These are phyloP conservation scores for Heliconius cydno DNA, from an alignment of 2,888 invertebrate species.

Conservation along the genomic window DNA sequence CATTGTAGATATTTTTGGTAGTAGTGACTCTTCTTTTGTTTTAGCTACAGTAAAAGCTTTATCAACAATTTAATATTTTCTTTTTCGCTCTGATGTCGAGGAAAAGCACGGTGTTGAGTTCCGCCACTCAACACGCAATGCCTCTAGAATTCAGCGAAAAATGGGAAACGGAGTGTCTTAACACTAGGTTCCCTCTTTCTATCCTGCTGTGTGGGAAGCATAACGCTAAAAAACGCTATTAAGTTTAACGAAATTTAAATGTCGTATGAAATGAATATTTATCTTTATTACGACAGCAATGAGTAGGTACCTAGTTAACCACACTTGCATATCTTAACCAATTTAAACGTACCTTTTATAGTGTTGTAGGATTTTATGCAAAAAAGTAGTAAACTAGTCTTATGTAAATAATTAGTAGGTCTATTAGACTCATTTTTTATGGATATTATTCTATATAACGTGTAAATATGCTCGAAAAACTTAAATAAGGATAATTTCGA, in stretches of 20 bases:
- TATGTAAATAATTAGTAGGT: slow-evolving; percentile 50
- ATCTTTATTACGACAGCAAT: slow-evolving; percentile 45
- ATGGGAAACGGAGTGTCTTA: too few relatives aligned
- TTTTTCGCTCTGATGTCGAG: too few relatives aligned
- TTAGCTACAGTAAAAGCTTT: not conserved
- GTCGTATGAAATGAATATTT: slow-evolving; percentile 40
- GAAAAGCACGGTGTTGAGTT: too few relatives aligned
- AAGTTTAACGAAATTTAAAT: not conserved
- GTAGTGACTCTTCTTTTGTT: not conserved
- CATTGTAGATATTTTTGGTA: not conserved
- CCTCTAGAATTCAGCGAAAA: too few relatives aligned
- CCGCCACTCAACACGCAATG: too few relatives aligned
- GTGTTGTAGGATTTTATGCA: slow-evolving; percentile 46
- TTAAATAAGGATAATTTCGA: not conserved
- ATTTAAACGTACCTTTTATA: slow-evolving; percentile 46
- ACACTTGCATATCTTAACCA: slow-evolving; percentile 46
- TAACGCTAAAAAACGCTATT: not conserved
- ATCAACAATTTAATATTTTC: not conserved
- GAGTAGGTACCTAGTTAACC: slow-evolving; percentile 44
- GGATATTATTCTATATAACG: slow-evolving; percentile 36
- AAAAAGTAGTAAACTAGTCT: slow-evolving; percentile 46
- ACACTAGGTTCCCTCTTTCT: too few relatives aligned
- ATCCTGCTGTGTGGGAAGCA: too few relatives aligned
- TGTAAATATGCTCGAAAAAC: slow-evolving; percentile 4
- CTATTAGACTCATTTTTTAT: slow-evolving; percentile 44